Conservation (phyloP, 2,888 invertebrate species). For the Philopedon plagiatum region DNA sequence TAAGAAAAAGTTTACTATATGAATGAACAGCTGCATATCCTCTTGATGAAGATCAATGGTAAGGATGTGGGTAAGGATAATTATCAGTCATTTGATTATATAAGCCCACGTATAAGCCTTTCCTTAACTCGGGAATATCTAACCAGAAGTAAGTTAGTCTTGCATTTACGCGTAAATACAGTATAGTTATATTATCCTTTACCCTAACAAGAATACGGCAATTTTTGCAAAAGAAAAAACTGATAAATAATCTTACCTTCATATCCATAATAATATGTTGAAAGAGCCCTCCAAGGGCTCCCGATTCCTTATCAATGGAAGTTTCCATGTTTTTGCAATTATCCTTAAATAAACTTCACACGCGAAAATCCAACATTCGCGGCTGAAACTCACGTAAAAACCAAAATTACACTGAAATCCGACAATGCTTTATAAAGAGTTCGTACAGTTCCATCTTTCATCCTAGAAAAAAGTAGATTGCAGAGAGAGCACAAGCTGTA, state of each 20-base stretch:
- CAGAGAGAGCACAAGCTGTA: constrained; percentile 11
- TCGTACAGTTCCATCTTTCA: constrained; percentile 38
- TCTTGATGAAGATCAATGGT: too few species aligned
- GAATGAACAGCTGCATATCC: too few species aligned
- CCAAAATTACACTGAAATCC: neutral
- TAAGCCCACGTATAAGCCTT: too few species aligned
- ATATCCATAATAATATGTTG: constrained; percentile 96
- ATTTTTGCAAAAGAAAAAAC: neutral
- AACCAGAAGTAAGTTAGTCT: too few species aligned
- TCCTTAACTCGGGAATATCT: too few species aligned
- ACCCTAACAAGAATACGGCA: neutral
- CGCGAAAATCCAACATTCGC: constrained; percentile 27
- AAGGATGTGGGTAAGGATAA: too few species aligned
- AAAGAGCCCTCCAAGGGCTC: constrained; percentile 93
- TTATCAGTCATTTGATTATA: too few species aligned
- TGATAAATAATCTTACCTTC: constrained; percentile 80
- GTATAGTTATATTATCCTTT: too few species aligned
- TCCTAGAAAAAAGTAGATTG: constrained; percentile 26
- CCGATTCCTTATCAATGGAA: constrained; percentile 85
- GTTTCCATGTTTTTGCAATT: constrained; percentile 74
- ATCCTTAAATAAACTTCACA: constrained; percentile 23
- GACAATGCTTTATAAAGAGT: constrained; percentile 26
- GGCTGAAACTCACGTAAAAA: constrained; percentile 14
- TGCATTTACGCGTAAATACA: neutral
- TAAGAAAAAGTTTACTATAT: too few species aligned